Conservation (phyloP, 2,113 vertebrate genomes). For the Octodon degus region DNA sequence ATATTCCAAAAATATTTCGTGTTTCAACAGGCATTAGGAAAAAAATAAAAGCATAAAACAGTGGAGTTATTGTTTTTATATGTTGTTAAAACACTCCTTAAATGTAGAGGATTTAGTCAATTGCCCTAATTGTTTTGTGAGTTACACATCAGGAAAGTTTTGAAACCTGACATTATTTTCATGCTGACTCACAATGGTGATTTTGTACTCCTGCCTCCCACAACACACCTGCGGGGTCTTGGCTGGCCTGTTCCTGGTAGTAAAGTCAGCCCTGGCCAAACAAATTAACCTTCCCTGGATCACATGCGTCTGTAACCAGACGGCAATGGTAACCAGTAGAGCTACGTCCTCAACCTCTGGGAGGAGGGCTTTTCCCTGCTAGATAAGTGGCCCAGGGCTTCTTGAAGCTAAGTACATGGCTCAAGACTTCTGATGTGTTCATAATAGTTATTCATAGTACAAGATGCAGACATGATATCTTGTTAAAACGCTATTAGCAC, state of each 20-base stretch:
- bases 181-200: not conserved
- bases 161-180: not conserved
- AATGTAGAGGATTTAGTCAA: not conserved
- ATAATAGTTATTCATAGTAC: too few relatives aligned
- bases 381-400: not conserved
- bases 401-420: not conserved
- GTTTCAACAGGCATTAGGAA: not conserved
- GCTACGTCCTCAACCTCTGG: not conserved
- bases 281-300: not conserved
- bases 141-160: not conserved
- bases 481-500: too few relatives aligned
- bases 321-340: not conserved
- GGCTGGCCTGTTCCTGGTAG: not conserved
- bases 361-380: not conserved
- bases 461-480: too few relatives aligned
- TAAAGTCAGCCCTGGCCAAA: not conserved
- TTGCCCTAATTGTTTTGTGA: not conserved
- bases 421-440: not conserved
- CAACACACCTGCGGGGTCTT: not conserved
- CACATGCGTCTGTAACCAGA: not conserved
- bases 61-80: not conserved
- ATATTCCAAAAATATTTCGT: constrained; percentile 61
- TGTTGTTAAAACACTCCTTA: not conserved
- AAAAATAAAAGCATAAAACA: not conserved
- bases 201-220: not conserved